Evolutionary conservation across 2,113 vertebrate genomes (phyloP), one percentile per base, ranked within the genome.

Genomic region (Rhizomys pruinosus): DNA sequence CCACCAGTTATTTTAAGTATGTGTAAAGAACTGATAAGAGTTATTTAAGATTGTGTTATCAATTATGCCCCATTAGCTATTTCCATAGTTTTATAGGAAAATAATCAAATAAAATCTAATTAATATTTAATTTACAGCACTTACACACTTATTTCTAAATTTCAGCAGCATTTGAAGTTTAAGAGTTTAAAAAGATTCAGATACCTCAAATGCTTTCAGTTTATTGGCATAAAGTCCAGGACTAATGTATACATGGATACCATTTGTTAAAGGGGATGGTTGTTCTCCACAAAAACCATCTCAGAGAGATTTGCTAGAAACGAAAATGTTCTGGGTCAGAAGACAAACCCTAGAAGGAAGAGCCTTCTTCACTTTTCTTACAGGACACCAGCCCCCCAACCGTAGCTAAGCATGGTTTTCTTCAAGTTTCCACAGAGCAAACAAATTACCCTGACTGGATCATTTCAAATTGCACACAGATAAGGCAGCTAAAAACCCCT

Each of bases 401-500:
- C 73, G 71, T 89, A 95, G 44, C n/a, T 79, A 87, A 74, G 27
- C 29, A 95, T 29, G 23, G 57, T n/a, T 89, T 92, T 89, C 68
- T 95, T 29, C 61, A 59, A 69, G 87, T 29, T 76, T 90, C 72
- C 66, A 76, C 59, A 91, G 89, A 66, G 84, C 68, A 90, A 95
- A 94, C 68, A 95, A 90, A 96, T 87, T 23, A 87, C 78, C 66
- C 52, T 77, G 17, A 39, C 92, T 73, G 52, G 78, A 72, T 92
- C 84, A 73, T 61, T 87, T 61, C 76, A 82, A 73, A 95, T 89
- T 44, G 20, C 32, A 78, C 69, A 82, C 0, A 95, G 77, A 91
- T 89, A 95, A 94, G 80, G 71, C 17, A 89, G 81, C 25, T 78
- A 81, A 72, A 88, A 95, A 95, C 88, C 72, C 76, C 71, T 90